Conservation (phyloP, 2,888 invertebrate genomes). For the Cerastoderma edule region DNA sequence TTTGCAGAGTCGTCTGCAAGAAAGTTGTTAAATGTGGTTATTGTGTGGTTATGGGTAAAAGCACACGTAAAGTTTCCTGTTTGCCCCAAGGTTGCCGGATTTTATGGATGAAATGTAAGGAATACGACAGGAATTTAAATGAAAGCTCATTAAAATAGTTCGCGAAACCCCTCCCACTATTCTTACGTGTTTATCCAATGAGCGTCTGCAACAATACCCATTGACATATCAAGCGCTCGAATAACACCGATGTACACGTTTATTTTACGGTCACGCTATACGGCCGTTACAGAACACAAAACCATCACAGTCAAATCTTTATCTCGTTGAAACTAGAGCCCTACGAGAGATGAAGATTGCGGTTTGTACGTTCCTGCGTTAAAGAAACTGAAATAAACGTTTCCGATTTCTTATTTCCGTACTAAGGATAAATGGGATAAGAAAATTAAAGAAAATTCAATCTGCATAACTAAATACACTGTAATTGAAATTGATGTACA, state of each 20-base stretch:
- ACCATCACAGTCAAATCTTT: neutral
- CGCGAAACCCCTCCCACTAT: constrained; percentile 9
- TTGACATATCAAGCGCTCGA: constrained; percentile 1
- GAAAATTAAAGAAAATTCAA: no score
- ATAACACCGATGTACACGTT: constrained; percentile 3
- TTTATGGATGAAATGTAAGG: no score
- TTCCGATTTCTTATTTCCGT: no score
- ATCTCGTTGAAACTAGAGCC: neutral
- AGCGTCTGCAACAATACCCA: constrained; percentile 16
- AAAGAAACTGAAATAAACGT: neutral
- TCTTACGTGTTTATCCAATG: constrained; percentile 13
- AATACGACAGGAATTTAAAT: neutral
- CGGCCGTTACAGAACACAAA: constrained; percentile 17
- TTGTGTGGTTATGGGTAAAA: no score
- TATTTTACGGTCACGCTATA: constrained; percentile 15
- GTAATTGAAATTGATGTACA: no score
- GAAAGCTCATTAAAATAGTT: constrained; percentile 1
- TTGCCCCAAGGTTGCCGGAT: no score
- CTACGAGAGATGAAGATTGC: constrained; percentile 2
- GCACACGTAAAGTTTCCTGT: no score
- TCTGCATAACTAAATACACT: no score
- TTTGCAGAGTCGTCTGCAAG: no score
- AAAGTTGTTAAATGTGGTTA: no score
- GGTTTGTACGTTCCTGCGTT: constrained; percentile 5
- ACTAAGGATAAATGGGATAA: no score